Base-by-base conservation (phyloP, 2,888 invertebrate genomes). In the Orchesella flavescens region DNA sequence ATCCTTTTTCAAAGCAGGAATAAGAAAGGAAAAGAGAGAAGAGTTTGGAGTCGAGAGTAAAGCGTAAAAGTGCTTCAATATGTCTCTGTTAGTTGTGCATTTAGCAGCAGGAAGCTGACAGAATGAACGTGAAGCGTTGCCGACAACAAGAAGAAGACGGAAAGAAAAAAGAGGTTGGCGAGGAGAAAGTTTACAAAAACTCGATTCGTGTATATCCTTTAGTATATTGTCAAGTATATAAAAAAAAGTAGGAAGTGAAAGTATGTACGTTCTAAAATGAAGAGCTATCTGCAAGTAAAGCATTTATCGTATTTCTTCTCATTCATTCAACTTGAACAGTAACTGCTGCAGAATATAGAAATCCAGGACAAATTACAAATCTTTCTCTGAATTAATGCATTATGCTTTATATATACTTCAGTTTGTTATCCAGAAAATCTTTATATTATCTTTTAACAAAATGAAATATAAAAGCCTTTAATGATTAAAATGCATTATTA, bases 331-430 rank as follows among this genome's bases (percentile, higher is more conserved):
- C n/a, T n/a, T n/a, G n/a, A 9, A 1, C 21, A 2, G 46, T 2
- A 1, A 23, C 1, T 69, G 9, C 23, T 24, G 21, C n/a, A 10
- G 15, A 3, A 13, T 21, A 23, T 10, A 69, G 46, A 63, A 13
- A 43, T 17, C 19, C 57, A 76, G 68, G 63, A 76, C 66, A 76
- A 76, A 76, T 76, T 68, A 68, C 71, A 69, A 24, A 66, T 53
- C 66, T 76, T 55, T 76, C n/a, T 34, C 7, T 68, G 68, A 68
- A 76, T 68, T 76, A 76, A 76, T 76, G 76, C 66, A 17, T 53
- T 76, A 73, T 73, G 19, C 59, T n/a, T 15, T 23, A 61, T 73
- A 46, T 44, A 61, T 61, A 57, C 43, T 72, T 59, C 72, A 59
- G 57, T 72, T 57, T 21, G 19, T 21, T 72, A 34, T 34, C 34